A percentile compares a stretch with the other conserved stretches of the same genome.
Evolutionary conservation across 2,113 vertebrate genomes (phyloP).

Genomic region (Sminthopsis crassicaudata): DNA sequence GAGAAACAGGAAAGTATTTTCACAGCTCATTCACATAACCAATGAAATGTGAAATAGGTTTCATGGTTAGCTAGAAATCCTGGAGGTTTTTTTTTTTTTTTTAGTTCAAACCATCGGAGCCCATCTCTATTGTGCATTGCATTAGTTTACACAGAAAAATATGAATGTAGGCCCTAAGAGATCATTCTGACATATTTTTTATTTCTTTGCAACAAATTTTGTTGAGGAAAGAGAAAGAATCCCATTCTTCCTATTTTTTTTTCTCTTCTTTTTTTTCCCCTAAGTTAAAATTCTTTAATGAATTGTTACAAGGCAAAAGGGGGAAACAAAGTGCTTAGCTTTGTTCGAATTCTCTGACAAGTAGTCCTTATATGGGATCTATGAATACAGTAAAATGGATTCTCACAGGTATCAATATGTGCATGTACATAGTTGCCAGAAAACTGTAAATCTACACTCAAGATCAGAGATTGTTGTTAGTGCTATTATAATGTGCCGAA

Average conservation of each 20-base stretch:
- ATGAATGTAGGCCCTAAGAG: background rate
- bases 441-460: conserved; percentile 51
- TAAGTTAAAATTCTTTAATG: conserved; percentile 21
- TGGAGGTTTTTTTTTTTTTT: conserved; percentile 62
- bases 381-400: background rate
- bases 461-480: conserved; percentile 52
- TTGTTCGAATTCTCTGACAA: background rate
- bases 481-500: conserved; percentile 32
- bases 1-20: conserved; percentile 80
- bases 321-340: conserved; percentile 24
- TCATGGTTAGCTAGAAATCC: conserved; percentile 64
- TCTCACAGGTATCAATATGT: conserved; percentile 51
- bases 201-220: background rate
- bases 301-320: background rate
- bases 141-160: conserved; percentile 62
- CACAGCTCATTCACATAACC: conserved; percentile 72
- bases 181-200: background rate
- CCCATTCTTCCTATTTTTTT: background rate
- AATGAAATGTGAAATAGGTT: conserved; percentile 81
- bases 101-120: conserved; percentile 40
- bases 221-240: conserved; percentile 30
- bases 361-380: conserved; percentile 33
- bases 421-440: conserved; percentile 27
- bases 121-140: conserved; percentile 40
- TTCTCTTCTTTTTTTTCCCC: conserved; percentile 41